phyloP scores from a whole-genome alignment of 2,113 vertebrate genomes.

The Gallinago jamesoni region DNA sequence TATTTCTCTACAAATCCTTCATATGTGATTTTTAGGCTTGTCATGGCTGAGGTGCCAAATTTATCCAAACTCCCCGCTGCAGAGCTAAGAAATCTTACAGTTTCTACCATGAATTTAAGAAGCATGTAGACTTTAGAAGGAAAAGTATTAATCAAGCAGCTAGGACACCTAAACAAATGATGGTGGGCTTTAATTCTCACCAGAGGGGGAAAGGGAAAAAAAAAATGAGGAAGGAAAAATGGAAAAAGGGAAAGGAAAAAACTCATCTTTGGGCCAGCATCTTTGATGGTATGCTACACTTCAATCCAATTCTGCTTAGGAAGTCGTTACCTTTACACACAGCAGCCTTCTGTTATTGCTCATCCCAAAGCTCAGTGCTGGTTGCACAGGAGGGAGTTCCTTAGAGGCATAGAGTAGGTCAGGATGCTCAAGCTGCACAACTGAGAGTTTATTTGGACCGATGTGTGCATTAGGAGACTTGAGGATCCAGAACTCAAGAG shows the following conservation, averaged over 20 bases:
- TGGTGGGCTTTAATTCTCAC: not conserved
- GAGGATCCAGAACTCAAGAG: not conserved
- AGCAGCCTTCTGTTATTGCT: not conserved
- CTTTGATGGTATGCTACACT: not conserved
- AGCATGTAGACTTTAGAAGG: not conserved
- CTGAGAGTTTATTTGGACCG: fast-evolving
- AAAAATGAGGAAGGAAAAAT: too few species aligned
- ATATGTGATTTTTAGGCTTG: not conserved
- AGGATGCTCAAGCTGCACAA: not conserved
- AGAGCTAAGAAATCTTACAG: not conserved
- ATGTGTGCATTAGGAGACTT: not conserved
- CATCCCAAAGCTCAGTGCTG: not conserved
- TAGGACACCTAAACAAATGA: not conserved
- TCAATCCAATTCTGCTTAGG: not conserved
- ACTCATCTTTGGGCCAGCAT: not conserved
- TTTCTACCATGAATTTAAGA: not conserved
- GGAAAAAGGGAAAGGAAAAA: not conserved
- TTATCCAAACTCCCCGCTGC: not conserved
- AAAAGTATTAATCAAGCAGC: not conserved
- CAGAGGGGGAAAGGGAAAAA: not conserved
- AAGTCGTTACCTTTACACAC: not conserved
- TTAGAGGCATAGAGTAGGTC: not conserved
- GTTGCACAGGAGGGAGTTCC: not conserved
- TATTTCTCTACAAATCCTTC: not conserved
- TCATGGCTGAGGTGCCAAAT: not conserved